These are phyloP conservation scores for Parochlus steinenii DNA, from an alignment of 2,888 invertebrate species.

Conservation along the genomic window DNA sequence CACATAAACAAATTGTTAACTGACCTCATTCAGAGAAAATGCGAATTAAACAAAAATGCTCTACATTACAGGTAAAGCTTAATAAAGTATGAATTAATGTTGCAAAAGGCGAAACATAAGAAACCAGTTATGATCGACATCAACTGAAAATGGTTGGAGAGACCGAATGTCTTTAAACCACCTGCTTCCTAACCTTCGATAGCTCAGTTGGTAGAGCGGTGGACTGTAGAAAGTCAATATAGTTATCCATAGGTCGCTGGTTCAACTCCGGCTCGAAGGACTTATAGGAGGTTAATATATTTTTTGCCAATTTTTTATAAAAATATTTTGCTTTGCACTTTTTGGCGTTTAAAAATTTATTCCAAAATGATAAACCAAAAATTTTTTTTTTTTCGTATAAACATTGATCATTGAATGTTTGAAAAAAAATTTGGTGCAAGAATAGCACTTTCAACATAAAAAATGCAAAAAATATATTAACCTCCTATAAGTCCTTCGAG, in stretches of 20 bases:
- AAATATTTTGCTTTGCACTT: neutral
- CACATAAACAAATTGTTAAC: no score
- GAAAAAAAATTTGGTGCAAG: no score
- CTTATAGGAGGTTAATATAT: no score
- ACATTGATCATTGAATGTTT: no score
- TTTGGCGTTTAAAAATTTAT: neutral
- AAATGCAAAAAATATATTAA: conserved; percentile 11
- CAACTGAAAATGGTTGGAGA: no score
- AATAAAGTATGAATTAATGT: no score
- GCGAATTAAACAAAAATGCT: no score
- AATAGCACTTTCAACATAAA: neutral
- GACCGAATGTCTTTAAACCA: no score
- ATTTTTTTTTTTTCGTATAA: neutral
- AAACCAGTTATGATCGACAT: no score
- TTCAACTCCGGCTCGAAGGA: conserved; percentile 53
- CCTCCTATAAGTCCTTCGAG: conserved; percentile 43
- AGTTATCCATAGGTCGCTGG: conserved; percentile 47
- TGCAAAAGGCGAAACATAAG: no score
- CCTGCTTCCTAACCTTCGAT: conserved; percentile 22
- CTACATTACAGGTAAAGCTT: no score
- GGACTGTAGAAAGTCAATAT: conserved; percentile 21
- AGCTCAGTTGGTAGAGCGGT: conserved; percentile 24
- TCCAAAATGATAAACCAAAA: neutral
- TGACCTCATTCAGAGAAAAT: no score
- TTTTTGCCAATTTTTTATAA: conserved; percentile 4